Evolutionary conservation across 2,113 vertebrate genomes (phyloP).

Genomic region (Alaudala cheleensis): DNA sequence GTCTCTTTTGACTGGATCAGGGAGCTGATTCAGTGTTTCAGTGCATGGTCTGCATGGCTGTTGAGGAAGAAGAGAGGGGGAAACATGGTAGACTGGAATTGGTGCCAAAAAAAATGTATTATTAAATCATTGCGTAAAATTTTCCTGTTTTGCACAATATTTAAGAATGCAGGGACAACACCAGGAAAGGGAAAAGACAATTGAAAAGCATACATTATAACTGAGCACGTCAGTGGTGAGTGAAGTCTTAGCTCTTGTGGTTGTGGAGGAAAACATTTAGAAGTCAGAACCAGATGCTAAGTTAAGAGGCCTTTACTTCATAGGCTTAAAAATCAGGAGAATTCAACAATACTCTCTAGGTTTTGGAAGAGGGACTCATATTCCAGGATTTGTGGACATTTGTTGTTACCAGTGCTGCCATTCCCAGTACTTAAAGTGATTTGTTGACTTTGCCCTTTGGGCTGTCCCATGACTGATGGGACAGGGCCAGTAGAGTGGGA

Average conservation of each 20-base stretch:
- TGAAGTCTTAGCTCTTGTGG: conserved; percentile 19
- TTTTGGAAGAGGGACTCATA: neutral
- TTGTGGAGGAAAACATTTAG: neutral
- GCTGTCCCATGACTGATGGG: neutral
- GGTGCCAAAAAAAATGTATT: conserved; percentile 57
- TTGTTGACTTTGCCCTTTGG: neutral
- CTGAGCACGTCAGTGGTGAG: neutral
- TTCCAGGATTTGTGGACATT: neutral
- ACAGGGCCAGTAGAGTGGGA: neutral
- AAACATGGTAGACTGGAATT: conserved; percentile 17
- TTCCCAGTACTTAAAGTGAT: neutral
- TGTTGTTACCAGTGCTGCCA: neutral
- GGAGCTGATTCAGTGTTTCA: neutral
- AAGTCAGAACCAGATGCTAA: conserved; percentile 6
- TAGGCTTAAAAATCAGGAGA: neutral
- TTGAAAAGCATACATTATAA: conserved; percentile 45
- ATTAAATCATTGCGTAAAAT: conserved; percentile 53
- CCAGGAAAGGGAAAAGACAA: conserved; percentile 58
- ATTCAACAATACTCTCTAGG: neutral
- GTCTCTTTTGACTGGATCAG: neutral
- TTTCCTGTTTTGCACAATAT: conserved; percentile 65
- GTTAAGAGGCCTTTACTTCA: neutral
- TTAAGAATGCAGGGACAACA: conserved; percentile 50
- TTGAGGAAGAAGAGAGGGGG: conserved; percentile 33
- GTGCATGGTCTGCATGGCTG: neutral